Conservation (phyloP, 2,797 vertebrate species). For the Enteromius viviparus region DNA sequence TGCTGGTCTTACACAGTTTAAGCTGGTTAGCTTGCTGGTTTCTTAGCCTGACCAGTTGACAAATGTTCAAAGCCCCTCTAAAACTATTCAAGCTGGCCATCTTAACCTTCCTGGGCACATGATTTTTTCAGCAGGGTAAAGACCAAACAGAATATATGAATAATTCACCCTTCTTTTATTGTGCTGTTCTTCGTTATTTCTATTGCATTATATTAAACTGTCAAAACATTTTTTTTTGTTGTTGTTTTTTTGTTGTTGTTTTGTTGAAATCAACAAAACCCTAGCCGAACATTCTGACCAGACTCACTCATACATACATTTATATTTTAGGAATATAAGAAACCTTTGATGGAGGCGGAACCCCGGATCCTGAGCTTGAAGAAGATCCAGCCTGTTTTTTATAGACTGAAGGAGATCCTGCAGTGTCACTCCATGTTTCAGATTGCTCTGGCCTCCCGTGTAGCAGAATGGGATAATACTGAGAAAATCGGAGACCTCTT, state of each 20-base stretch:
- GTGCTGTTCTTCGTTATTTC: background rate
- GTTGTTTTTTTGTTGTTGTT: background rate
- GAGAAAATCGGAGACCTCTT: constrained; percentile 89
- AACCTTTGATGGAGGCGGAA: constrained; percentile 84
- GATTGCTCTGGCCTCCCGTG: constrained; percentile 82
- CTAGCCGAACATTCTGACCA: background rate
- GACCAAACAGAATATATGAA: background rate
- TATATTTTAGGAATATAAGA: constrained; percentile 80
- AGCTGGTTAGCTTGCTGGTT: background rate
- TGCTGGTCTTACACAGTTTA: constrained; percentile 1
- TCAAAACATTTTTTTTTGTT: background rate
- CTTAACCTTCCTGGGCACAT: background rate
- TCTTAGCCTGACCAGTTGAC: background rate
- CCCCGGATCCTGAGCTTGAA: constrained; percentile 79
- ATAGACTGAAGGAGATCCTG: constrained; percentile 82
- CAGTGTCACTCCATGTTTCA: constrained; percentile 91
- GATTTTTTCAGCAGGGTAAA: background rate
- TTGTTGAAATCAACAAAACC: background rate
- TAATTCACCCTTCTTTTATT: background rate
- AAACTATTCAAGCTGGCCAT: background rate
- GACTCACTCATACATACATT: constrained; percentile 9
- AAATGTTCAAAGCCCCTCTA: background rate
- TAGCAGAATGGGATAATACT: constrained; percentile 83
- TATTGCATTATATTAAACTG: background rate
- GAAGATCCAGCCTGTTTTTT: constrained; percentile 83